A percentile compares a stretch with the other conserved stretches of the same genome.
phyloP scores from a whole-genome alignment of 2,113 vertebrate species.

The Oryzias javanicus region DNA sequence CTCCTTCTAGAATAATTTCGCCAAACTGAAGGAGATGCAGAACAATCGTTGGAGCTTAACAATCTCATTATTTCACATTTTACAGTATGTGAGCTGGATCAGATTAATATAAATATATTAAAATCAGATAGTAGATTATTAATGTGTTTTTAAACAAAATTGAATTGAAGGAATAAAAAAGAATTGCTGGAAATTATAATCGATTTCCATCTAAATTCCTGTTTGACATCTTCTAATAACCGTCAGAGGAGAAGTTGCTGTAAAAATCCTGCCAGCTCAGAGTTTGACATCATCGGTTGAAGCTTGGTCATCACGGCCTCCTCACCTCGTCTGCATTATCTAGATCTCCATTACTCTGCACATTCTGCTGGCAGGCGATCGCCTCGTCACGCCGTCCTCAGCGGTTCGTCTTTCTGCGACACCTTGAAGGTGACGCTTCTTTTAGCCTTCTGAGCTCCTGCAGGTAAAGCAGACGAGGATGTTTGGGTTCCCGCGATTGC shows the following conservation, averaged over 20 bases:
- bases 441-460: neutral
- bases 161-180: too few relatives aligned
- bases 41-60: too few relatives aligned
- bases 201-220: too few relatives aligned
- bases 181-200: too few relatives aligned
- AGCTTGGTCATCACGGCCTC: neutral
- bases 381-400: constrained; percentile 20
- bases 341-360: neutral
- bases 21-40: too few relatives aligned
- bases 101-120: too few relatives aligned
- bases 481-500: constrained; percentile 10
- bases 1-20: too few relatives aligned
- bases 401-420: constrained; percentile 40
- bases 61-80: too few relatives aligned
- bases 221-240: neutral
- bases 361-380: constrained; percentile 7
- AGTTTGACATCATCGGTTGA: constrained; percentile 3
- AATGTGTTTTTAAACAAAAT: too few relatives aligned
- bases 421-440: neutral
- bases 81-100: too few relatives aligned
- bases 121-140: too few relatives aligned
- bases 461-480: constrained; percentile 28
- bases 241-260: neutral
- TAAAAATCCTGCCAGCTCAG: neutral
- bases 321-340: constrained; percentile 5